Conservation (phyloP, 2,888 invertebrate genomes). For the Troilus luridus region DNA sequence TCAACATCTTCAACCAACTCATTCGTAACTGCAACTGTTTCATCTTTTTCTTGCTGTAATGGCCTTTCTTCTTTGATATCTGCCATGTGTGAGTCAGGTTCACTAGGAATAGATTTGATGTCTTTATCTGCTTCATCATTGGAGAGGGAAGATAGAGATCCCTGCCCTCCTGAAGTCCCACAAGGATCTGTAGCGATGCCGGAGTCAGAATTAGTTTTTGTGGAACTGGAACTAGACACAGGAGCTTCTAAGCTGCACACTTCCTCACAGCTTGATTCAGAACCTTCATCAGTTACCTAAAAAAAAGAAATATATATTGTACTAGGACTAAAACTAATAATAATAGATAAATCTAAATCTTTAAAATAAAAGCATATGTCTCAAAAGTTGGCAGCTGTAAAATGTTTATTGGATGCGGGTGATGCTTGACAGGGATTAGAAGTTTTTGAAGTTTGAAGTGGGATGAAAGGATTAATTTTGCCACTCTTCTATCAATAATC, state of each 20-base stretch:
- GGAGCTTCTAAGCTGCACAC: conserved; percentile 65
- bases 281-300: conserved; percentile 66
- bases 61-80: conserved; percentile 52
- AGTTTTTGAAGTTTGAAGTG: no score
- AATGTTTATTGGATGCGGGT: not conserved
- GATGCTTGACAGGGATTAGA: no score
- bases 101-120: conserved; percentile 57
- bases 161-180: conserved; percentile 60
- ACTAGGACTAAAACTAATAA: not conserved
- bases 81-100: conserved; percentile 26
- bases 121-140: conserved; percentile 58
- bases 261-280: conserved; percentile 67
- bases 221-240: conserved; percentile 63
- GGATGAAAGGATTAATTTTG: no score
- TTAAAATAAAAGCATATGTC: not conserved
- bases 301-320: conserved; percentile 6
- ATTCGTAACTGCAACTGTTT: not conserved
- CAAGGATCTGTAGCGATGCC: conserved; percentile 65
- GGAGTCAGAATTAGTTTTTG: conserved; percentile 66
- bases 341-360: not conserved
- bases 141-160: conserved; percentile 54
- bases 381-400: not conserved
- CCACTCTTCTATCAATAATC: no score
- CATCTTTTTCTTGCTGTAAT: conserved; percentile 35
- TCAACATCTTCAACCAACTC: not conserved